phyloP scores from a whole-genome alignment of 1,140 invertebrate species.

The Sminthurides bifidus region DNA sequence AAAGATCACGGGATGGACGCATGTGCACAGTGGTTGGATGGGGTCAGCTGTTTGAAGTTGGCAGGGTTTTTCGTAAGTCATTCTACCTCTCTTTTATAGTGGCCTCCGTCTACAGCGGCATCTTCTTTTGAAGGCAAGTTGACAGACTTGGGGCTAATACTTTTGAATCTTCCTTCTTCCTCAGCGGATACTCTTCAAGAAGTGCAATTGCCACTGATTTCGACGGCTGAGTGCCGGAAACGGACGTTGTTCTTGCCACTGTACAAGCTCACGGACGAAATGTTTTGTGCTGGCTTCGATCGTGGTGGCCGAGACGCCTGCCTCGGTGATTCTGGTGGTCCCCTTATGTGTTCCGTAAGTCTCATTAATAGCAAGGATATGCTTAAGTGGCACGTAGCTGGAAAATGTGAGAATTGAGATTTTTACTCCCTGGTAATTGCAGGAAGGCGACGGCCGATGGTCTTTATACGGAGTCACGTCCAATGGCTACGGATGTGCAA shows the following conservation, averaged over 20 bases:
- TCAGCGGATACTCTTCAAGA: slow-evolving; percentile 74
- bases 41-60: slow-evolving; percentile 69
- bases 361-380: neutral
- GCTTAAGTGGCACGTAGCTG: neutral
- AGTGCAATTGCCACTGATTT: slow-evolving; percentile 69
- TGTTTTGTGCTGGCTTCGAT: slow-evolving; percentile 76
- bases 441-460: slow-evolving; percentile 47
- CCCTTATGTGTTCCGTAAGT: slow-evolving; percentile 26
- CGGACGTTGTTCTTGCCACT: slow-evolving; percentile 62
- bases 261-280: slow-evolving; percentile 70
- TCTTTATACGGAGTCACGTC: slow-evolving; percentile 61
- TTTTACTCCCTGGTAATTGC: slow-evolving; percentile 1
- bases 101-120: too few species aligned
- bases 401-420: slow-evolving; percentile 23
- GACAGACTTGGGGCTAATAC: too few species aligned
- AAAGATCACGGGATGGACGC: slow-evolving; percentile 44
- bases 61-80: slow-evolving; percentile 64
- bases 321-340: slow-evolving; percentile 59
- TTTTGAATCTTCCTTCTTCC: too few species aligned
- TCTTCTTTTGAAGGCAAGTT: neutral
- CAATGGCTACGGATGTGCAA: slow-evolving; percentile 76
- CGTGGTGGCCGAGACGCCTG: slow-evolving; percentile 65
- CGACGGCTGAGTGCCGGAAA: slow-evolving; percentile 64
- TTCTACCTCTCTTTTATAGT: slow-evolving; percentile 5
- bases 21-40: slow-evolving; percentile 67